Base-by-base conservation (phyloP, 2,797 vertebrate genomes). In the Yasuhikotakia modesta region DNA sequence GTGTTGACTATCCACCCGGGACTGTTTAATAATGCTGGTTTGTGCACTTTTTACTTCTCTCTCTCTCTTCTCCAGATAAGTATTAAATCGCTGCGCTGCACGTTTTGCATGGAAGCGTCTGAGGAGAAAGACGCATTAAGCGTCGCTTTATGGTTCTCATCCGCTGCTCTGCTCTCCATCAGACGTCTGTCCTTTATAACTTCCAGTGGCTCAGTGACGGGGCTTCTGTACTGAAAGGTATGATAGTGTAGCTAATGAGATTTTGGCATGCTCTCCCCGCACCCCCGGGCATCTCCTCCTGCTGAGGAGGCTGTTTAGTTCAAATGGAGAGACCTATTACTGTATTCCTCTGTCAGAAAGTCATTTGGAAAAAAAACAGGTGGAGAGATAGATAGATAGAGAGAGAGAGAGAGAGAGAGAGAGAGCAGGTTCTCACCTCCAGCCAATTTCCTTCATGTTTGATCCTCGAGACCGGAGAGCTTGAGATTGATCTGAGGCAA, bases 261-360 rank as follows among this genome's bases (percentile, higher is more conserved):
- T 91, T 90, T 91, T 82, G 79, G 75, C 43, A 10, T 70, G 74
- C 85, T 82, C 83, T 84, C 86, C 73, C 24, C 75, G 79, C 1
- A 82, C 87, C 87, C 48, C 72, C 32, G 80, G 88, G 88, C 85
- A 84, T 79, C 61, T 65, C 81, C 66, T 45, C 67, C 55, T 82
- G 78, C 71, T 74, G 73, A 74, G 76, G 80, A 86, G 78, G 85
- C 87, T 81, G 79, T 85, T 88, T 85, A 85, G 90, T 93, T 93
- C 89, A 94, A 90, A 89, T 90, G 81, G 82, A 90, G 89, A 87
- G 71, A 73, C 90, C 90, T 90, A 90, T 91, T 91, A 89, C 86
- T 67, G 86, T 87, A 85, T 88, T 87, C 86, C 86, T 88, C 85
- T 85, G 87, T 87, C 61, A 76, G 84, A 88, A 82, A 79, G 86